Percentiles rank a stretch among this genome's conserved stretches.
These are phyloP conservation scores for Fulica atra DNA, from an alignment of 2,113 vertebrate species.

Conservation along the genomic window DNA sequence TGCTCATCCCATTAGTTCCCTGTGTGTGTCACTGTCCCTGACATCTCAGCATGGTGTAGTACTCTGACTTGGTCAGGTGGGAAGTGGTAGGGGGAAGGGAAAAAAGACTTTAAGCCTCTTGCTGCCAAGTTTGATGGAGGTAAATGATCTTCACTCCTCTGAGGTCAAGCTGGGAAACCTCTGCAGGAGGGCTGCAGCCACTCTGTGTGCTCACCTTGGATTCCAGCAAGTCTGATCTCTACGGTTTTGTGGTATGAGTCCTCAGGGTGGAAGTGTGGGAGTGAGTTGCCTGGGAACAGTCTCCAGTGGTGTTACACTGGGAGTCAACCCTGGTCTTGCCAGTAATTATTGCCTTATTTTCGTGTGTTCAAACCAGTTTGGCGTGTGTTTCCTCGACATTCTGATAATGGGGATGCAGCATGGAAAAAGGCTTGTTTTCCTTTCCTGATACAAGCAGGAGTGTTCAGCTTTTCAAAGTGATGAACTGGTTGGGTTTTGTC, in stretches of 20 bases:
- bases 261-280: neutral
- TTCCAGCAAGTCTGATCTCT: neutral
- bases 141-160: neutral
- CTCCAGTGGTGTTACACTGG: neutral
- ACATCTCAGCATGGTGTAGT: neutral
- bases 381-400: neutral
- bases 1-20: neutral
- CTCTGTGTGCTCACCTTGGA: neutral
- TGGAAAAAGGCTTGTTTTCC: neutral
- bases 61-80: neutral
- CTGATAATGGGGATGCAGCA: neutral
- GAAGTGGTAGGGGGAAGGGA: neutral
- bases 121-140: neutral
- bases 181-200: neutral
- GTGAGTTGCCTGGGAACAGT: neutral
- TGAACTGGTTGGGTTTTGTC: neutral
- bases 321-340: neutral
- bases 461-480: neutral
- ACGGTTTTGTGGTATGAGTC: slow-evolving; percentile 5
- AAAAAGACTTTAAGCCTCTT: neutral
- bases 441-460: neutral
- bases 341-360: neutral
- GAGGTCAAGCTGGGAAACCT: neutral
- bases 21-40: neutral
- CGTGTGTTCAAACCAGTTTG: neutral